phyloP scores from a whole-genome alignment of 2,888 invertebrate species.

The Timandra comae region DNA sequence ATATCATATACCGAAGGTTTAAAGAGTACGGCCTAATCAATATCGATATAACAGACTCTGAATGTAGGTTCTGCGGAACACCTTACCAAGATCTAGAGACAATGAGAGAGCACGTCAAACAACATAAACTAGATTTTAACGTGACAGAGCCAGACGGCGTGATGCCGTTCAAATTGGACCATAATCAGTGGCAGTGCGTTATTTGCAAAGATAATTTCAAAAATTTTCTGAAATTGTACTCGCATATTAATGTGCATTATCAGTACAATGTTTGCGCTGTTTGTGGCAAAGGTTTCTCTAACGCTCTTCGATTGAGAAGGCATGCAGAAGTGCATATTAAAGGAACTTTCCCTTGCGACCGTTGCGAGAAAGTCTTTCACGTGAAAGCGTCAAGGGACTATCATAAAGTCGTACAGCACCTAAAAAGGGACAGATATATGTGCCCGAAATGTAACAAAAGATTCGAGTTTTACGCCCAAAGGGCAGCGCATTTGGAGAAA shows the following conservation, averaged over 20 bases:
- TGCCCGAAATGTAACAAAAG: slow-evolving; percentile 59
- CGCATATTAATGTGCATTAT: slow-evolving; percentile 64
- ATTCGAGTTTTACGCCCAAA: slow-evolving; percentile 52
- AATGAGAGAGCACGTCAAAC: slow-evolving; percentile 48
- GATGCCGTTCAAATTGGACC: slow-evolving; percentile 55
- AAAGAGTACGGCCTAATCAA: slow-evolving; percentile 67
- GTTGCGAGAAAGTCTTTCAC: slow-evolving; percentile 46
- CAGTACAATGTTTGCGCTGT: slow-evolving; percentile 60
- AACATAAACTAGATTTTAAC: slow-evolving; percentile 41
- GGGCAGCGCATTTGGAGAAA: slow-evolving; percentile 48
- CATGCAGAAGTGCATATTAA: slow-evolving; percentile 32
- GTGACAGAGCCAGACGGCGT: slow-evolving; percentile 56
- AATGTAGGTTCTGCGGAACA: slow-evolving; percentile 50
- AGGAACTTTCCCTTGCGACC: slow-evolving; percentile 53
- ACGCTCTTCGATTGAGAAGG: slow-evolving; percentile 48
- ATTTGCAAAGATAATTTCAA: slow-evolving; percentile 42
- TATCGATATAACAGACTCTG: slow-evolving; percentile 52
- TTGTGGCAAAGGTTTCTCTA: slow-evolving; percentile 61
- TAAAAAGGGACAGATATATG: slow-evolving; percentile 50
- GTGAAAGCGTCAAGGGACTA: slow-evolving; percentile 50
- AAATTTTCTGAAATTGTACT: slow-evolving; percentile 54
- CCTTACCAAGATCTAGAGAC: slow-evolving; percentile 35
- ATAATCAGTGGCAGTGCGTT: slow-evolving; percentile 48
- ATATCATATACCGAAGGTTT: slow-evolving; percentile 29
- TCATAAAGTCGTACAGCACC: slow-evolving; percentile 50